phyloP scores from a whole-genome alignment of 2,797 vertebrate genomes.

The Euphonia xanthogaster region DNA sequence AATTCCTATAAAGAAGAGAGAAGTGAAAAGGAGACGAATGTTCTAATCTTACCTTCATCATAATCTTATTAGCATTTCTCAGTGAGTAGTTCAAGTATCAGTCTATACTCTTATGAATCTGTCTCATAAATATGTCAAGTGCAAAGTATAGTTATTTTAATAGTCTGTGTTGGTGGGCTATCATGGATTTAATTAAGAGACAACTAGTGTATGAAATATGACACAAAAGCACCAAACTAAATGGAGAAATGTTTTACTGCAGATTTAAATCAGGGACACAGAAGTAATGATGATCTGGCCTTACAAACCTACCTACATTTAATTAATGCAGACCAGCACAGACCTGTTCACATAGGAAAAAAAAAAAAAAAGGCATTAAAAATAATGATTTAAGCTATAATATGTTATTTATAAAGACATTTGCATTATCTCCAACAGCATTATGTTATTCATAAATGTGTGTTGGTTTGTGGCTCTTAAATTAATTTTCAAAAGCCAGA shows the following conservation, averaged over 20 bases:
- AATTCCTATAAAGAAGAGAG: conserved; percentile 72
- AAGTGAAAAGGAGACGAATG: conserved; percentile 65
- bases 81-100: conserved; percentile 79
- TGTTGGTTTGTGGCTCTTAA: conserved; percentile 44
- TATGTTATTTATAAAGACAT: conserved; percentile 72
- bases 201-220: conserved; percentile 81
- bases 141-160: conserved; percentile 83
- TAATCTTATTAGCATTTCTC: conserved; percentile 81
- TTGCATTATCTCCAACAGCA: conserved; percentile 68
- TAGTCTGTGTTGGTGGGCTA: conserved; percentile 81
- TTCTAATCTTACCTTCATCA: conserved; percentile 80
- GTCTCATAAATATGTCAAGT: conserved; percentile 82
- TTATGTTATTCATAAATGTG: conserved; percentile 69
- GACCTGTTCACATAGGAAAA: conserved; percentile 55
- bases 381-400: conserved; percentile 70
- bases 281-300: conserved; percentile 74
- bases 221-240: conserved; percentile 79
- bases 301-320: conserved; percentile 74
- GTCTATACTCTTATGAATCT: conserved; percentile 78
- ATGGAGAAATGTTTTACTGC: conserved; percentile 82
- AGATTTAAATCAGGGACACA: conserved; percentile 76
- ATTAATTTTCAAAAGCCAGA: conserved; percentile 64
- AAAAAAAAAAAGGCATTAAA: conserved; percentile 53
- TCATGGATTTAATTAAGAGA: conserved; percentile 84
- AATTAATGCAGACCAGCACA: conserved; percentile 75